Base-by-base conservation (phyloP, 2,797 vertebrate genomes). In the Scarus forsteni region DNA sequence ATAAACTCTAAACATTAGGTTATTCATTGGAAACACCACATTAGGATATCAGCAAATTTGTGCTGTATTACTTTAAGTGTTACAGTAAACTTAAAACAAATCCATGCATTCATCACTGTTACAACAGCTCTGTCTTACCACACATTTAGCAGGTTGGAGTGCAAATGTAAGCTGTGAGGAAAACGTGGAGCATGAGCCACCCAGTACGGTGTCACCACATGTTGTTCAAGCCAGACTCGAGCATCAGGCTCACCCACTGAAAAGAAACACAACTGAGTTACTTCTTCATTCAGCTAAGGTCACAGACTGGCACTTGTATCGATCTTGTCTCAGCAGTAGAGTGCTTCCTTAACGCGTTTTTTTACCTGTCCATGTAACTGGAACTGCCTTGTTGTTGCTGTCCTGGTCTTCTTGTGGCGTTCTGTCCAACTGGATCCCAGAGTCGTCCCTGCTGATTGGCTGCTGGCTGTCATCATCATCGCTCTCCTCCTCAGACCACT, bases 401-500 rank as follows among this genome's bases (percentile, higher is more conserved):
- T 97, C 95, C 60, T 94, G 96, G 60, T 99, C 97, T 72, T 99
- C 98, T 79, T 94, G 95, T 0, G 98, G 97, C 0, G 97, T 99
- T 67, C 95, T 93, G 88, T 99, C 98, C 67, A 97, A 89, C 70
- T 99, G 98, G 86, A 99, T 99, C 61, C 98, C 98, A 8, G 98
- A 99, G 87, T 99, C 98, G 72, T 98, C 97, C 71, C 98, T 95
- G 90, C 97, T 99, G 62, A 99, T 93, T 58, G 95, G 95, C 79
- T 96, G 93, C 53, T 96, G 95, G 50, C 93, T 89, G 79, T 96
- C 96, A 3, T 98, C 97, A 0, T 95, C 96, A 13, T 95, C 95
- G 6, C 96, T 97, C 82, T 98, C 97, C 40, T 97, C 96, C 81
- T 97, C 98, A 78, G 98, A 99, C 97, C 96, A 99, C 42, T 96